Conservation (phyloP, 2,113 vertebrate species). For the Ceyx margarethae region DNA sequence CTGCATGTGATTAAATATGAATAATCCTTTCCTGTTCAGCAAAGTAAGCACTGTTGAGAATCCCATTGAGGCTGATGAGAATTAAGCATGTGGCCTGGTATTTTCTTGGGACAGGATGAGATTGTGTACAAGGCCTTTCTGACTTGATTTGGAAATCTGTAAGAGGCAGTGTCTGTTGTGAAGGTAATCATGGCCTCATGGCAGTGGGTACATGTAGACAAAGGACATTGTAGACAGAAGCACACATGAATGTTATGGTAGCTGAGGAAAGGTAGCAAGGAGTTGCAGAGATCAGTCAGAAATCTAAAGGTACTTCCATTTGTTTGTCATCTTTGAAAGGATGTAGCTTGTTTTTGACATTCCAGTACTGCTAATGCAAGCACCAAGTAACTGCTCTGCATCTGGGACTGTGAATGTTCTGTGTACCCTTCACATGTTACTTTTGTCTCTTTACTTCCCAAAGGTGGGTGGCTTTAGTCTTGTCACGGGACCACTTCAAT, state of each 20-base stretch:
- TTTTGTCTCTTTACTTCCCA: not conserved
- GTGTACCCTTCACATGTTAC: rapidly evolving
- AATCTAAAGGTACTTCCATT: not conserved
- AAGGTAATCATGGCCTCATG: not conserved
- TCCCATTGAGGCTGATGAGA: not conserved
- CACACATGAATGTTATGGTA: not conserved
- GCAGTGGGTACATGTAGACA: rapidly evolving
- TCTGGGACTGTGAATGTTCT: not conserved
- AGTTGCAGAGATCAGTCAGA: not conserved
- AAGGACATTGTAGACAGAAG: not conserved
- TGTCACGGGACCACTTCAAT: not conserved
- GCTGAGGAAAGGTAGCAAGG: not conserved
- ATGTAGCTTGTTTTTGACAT: not conserved
- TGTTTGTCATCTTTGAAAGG: not conserved
- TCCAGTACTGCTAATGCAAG: not conserved
- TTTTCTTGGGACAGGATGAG: not conserved
- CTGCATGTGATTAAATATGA: constrained; percentile 32
- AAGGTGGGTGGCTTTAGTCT: not conserved
- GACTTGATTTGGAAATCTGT: rapidly evolving
- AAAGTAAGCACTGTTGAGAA: constrained; percentile 3
- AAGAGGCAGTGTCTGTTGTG: not conserved
- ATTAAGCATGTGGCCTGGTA: not conserved
- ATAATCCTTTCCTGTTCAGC: constrained; percentile 37
- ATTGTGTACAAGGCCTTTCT: not conserved
- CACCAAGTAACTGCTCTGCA: not conserved